Evolutionary conservation across 2,113 vertebrate species (phyloP).

Genomic region (Halcyon senegalensis): DNA sequence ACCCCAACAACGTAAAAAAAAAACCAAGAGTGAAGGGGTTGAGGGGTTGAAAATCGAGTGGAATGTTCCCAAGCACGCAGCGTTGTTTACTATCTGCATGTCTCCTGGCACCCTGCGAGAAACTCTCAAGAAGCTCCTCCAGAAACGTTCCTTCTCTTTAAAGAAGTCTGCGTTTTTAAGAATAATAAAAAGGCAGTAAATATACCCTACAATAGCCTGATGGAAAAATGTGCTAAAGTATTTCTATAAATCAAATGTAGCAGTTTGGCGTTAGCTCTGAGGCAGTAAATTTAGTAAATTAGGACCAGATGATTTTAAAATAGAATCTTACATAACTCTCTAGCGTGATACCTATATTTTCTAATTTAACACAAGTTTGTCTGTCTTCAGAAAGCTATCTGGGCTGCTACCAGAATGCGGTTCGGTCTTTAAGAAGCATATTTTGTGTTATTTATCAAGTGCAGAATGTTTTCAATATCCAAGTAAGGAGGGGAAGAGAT

Average conservation of each 20-base stretch:
- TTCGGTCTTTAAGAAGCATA: background rate
- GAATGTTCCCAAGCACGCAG: slow-evolving; percentile 72
- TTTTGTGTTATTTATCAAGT: slow-evolving; percentile 35
- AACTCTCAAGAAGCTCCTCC: slow-evolving; percentile 69
- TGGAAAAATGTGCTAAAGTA: slow-evolving; percentile 83
- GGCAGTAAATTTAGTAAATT: slow-evolving; percentile 82
- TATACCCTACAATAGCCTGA: slow-evolving; percentile 73
- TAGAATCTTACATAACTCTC: slow-evolving; percentile 83
- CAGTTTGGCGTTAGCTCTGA: slow-evolving; percentile 75
- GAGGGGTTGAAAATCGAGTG: slow-evolving; percentile 52
- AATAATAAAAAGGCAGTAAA: slow-evolving; percentile 73
- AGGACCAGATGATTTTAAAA: slow-evolving; percentile 83
- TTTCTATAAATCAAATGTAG: slow-evolving; percentile 83
- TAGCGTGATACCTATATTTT: slow-evolving; percentile 1
- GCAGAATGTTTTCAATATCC: slow-evolving; percentile 16
- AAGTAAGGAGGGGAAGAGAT: background rate
- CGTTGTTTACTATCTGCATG: slow-evolving; percentile 71
- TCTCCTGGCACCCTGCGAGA: slow-evolving; percentile 66
- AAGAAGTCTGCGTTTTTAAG: slow-evolving; percentile 70
- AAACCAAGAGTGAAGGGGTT: slow-evolving; percentile 27
- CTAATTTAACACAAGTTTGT: slow-evolving; percentile 64
- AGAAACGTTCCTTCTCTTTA: slow-evolving; percentile 48
- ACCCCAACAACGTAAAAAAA: background rate
- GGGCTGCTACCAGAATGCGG: slow-evolving; percentile 59
- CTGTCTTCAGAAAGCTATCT: slow-evolving; percentile 66